Percentiles rank a stretch among this genome's conserved stretches.
Conservation (phyloP, 2,888 invertebrate species). For the Bombylius discolor region DNA sequence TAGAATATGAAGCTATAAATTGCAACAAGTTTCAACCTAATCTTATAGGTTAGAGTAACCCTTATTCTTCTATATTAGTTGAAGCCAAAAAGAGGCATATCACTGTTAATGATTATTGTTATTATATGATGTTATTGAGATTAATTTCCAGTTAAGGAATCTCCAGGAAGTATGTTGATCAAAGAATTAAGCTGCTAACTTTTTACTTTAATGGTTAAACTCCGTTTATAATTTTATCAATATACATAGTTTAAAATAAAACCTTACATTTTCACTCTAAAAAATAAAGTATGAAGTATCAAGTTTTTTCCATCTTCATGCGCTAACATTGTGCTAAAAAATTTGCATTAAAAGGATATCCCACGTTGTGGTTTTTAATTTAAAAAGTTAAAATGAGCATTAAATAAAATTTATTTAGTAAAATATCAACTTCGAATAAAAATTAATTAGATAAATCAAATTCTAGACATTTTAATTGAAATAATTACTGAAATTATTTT, state of each 20-base stretch:
- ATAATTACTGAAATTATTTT: too few species aligned
- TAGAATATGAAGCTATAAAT: conserved; percentile 38
- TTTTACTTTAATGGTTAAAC: conserved; percentile 40
- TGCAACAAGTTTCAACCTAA: conserved; percentile 44
- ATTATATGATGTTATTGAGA: conserved; percentile 48
- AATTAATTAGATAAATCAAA: too few species aligned
- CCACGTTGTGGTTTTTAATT: too few species aligned
- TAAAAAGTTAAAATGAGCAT: too few species aligned
- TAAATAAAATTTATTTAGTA: too few species aligned
- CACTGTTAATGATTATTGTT: too few species aligned
- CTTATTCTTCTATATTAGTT: conserved; percentile 42
- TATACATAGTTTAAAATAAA: conserved; percentile 52
- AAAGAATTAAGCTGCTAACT: conserved; percentile 51
- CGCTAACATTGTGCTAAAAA: too few species aligned
- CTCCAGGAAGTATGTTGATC: conserved; percentile 44
- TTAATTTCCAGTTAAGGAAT: conserved; percentile 44
- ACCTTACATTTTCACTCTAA: conserved; percentile 55
- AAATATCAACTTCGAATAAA: too few species aligned
- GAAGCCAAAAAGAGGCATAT: conserved; percentile 43
- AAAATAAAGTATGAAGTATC: too few species aligned
- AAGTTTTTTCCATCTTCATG: too few species aligned
- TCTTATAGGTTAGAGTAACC: conserved; percentile 27
- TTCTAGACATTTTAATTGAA: too few species aligned
- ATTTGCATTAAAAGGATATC: too few species aligned
- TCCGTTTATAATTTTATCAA: conserved; percentile 42